These are phyloP conservation scores for Willisornis vidua DNA, from an alignment of 2,113 vertebrate genomes.

Conservation along the genomic window DNA sequence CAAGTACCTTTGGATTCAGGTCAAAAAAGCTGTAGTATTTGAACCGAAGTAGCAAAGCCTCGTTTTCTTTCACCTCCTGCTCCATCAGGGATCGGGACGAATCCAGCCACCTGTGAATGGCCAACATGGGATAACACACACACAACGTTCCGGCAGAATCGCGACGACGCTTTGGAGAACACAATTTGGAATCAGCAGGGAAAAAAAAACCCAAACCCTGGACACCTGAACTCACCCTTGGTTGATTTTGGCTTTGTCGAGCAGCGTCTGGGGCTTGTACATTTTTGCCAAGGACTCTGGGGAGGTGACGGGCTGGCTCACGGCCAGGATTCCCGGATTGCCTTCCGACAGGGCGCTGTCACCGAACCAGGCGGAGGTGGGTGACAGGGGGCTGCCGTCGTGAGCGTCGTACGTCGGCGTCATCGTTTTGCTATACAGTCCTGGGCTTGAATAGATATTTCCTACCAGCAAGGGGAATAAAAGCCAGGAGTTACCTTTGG, in stretches of 20 bases:
- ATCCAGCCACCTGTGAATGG: slow-evolving; percentile 89
- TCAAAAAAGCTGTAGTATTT: slow-evolving; percentile 99
- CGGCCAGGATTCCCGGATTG: slow-evolving; percentile 95
- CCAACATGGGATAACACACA: neutral
- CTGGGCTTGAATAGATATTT: slow-evolving; percentile 98
- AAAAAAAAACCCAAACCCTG: neutral
- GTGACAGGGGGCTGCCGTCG: slow-evolving; percentile 95
- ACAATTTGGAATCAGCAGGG: neutral
- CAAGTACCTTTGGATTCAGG: slow-evolving; percentile 96
- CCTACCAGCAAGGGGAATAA: slow-evolving; percentile 77
- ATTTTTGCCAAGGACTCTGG: slow-evolving; percentile 94
- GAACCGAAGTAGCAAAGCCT: slow-evolving; percentile 95
- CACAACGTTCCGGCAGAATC: neutral
- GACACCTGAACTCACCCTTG: slow-evolving; percentile 88
- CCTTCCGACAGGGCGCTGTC: slow-evolving; percentile 97
- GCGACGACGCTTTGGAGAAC: neutral
- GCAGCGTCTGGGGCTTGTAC: slow-evolving; percentile 95
- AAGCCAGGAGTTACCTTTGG: neutral
- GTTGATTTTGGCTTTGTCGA: slow-evolving; percentile 99
- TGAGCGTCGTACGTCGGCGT: slow-evolving; percentile 97
- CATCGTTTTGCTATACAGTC: slow-evolving; percentile 99
- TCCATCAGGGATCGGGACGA: slow-evolving; percentile 98
- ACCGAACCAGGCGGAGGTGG: slow-evolving; percentile 97
- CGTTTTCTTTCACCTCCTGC: slow-evolving; percentile 98
- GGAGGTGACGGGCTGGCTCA: slow-evolving; percentile 94